phyloP scores from a whole-genome alignment of 2,797 vertebrate genomes.

The Enteromius mattozi region DNA sequence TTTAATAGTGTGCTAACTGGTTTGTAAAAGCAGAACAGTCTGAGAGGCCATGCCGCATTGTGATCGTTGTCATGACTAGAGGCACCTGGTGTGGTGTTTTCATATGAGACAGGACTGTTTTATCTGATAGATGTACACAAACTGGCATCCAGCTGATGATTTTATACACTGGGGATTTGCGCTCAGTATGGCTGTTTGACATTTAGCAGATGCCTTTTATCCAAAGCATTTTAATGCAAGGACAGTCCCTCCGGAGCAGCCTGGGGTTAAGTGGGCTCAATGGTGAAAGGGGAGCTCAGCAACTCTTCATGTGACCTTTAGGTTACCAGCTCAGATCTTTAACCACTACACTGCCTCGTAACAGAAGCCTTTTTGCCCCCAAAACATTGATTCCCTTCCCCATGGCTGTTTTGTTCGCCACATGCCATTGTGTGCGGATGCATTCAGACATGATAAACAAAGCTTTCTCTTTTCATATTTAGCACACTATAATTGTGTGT shows the following conservation, averaged over 20 bases:
- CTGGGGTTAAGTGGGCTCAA: constrained; percentile 15
- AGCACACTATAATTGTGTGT: background rate
- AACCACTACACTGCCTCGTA: background rate
- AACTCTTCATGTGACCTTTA: constrained; percentile 32
- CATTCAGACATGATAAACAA: constrained; percentile 28
- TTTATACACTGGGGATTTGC: constrained; percentile 11
- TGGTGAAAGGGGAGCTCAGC: constrained; percentile 4
- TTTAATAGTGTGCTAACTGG: background rate
- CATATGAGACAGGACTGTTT: background rate
- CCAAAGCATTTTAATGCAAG: constrained; percentile 24
- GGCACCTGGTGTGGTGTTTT: background rate
- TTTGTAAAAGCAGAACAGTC: background rate
- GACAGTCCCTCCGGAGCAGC: background rate
- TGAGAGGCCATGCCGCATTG: background rate
- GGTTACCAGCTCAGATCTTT: constrained; percentile 39
- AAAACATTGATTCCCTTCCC: constrained; percentile 35
- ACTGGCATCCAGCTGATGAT: background rate
- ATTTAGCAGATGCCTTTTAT: constrained; percentile 32
- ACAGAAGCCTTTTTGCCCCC: background rate
- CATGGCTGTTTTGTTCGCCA: background rate
- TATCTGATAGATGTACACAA: background rate
- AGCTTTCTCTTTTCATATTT: constrained; percentile 19
- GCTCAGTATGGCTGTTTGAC: constrained; percentile 21
- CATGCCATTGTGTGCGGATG: background rate
- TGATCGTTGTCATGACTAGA: background rate